Conservation (phyloP, 2,113 vertebrate genomes). For the Connochaetes taurinus region DNA sequence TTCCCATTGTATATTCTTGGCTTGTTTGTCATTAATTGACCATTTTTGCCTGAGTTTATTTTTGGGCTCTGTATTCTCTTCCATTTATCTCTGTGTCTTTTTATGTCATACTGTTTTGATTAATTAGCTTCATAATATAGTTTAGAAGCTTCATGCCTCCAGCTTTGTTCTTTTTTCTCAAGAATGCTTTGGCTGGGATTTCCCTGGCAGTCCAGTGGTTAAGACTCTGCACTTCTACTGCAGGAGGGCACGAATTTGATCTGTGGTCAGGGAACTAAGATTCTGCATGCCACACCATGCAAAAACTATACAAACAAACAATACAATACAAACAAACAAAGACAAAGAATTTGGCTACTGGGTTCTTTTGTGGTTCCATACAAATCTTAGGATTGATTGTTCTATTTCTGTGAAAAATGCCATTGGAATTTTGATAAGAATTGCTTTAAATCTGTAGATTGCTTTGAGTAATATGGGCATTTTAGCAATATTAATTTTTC, state of each 20-base stretch:
- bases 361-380: neutral
- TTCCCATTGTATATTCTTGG: neutral
- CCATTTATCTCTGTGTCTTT: neutral
- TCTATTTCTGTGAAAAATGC: neutral
- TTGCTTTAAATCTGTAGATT: neutral
- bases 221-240: neutral
- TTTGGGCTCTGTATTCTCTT: neutral
- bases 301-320: neutral
- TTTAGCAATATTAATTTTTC: neutral
- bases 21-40: neutral
- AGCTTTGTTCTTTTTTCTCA: neutral
- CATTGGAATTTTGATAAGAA: neutral
- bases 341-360: neutral
- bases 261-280: neutral
- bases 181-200: neutral
- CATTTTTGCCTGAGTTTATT: neutral
- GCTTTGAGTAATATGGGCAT: neutral
- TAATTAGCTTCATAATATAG: neutral
- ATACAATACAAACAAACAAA: neutral
- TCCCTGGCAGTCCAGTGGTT: neutral
- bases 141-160: neutral
- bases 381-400: neutral
- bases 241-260: neutral
- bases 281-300: neutral
- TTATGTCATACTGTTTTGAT: neutral